phyloP scores from a whole-genome alignment of 2,797 vertebrate species.

The Crocodylus rhombifer region DNA sequence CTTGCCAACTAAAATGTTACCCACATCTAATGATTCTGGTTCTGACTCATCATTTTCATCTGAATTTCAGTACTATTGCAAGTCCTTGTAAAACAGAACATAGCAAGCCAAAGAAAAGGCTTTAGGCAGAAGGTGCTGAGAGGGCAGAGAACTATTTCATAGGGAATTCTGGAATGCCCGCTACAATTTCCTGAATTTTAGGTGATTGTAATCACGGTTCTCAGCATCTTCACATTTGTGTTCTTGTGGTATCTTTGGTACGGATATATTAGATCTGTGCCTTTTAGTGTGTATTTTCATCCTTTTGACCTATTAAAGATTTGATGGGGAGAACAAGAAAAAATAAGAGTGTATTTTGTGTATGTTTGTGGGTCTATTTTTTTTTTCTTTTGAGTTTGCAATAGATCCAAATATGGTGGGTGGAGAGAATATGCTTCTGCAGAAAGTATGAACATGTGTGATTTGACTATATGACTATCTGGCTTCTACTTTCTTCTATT shows the following conservation, averaged over 20 bases:
- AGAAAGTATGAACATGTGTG: background rate
- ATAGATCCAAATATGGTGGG: background rate
- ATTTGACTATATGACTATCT: background rate
- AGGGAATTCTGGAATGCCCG: background rate
- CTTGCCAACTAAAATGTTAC: background rate
- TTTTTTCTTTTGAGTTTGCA: background rate
- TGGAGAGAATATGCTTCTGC: background rate
- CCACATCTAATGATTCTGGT: background rate
- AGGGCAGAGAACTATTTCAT: background rate
- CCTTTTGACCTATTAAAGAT: background rate
- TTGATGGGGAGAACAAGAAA: background rate
- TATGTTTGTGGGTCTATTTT: fast-evolving
- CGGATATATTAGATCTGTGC: background rate
- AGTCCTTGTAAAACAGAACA: background rate
- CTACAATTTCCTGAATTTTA: background rate
- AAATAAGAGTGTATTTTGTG: background rate
- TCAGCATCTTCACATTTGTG: background rate
- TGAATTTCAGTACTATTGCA: background rate
- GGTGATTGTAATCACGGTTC: background rate
- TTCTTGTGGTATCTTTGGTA: background rate
- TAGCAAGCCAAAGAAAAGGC: background rate
- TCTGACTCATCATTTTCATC: background rate
- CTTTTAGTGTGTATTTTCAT: background rate
- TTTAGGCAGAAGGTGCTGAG: background rate
- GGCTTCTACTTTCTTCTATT: background rate